phyloP scores from a whole-genome alignment of 2,113 vertebrate genomes.

The Oncorhynchus tshawytscha region DNA sequence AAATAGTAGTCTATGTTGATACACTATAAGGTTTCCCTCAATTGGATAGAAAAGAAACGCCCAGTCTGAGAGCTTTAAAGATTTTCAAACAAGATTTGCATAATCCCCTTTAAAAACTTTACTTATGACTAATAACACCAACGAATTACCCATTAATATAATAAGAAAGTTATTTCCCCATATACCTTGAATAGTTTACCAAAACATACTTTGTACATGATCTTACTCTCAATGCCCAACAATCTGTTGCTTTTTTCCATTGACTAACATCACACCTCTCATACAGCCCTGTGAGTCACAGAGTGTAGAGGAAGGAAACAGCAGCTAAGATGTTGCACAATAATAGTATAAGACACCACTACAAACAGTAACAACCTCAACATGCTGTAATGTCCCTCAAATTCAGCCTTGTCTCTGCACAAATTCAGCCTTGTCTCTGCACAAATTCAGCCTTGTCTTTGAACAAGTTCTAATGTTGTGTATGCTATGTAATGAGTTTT shows the following conservation, averaged over 20 bases:
- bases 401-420: neutral
- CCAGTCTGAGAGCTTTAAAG: too few species aligned
- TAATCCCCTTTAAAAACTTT: too few species aligned
- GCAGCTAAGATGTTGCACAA: conserved; percentile 37
- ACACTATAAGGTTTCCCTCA: neutral
- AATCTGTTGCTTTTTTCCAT: neutral
- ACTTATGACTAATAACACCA: too few species aligned
- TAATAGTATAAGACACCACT: conserved; percentile 24
- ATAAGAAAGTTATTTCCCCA: too few species aligned
- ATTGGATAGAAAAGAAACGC: too few species aligned
- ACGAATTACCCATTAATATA: too few species aligned
- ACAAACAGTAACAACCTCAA: conserved; percentile 22
- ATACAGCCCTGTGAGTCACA: neutral
- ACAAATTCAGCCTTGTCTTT: neutral
- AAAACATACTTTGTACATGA: too few species aligned
- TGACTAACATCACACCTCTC: neutral
- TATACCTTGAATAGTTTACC: too few species aligned
- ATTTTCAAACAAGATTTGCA: too few species aligned
- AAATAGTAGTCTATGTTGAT: neutral
- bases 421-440: too few species aligned
- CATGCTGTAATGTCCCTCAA: neutral
- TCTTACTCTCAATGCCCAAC: too few species aligned
- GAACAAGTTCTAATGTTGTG: neutral
- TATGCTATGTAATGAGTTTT: neutral
- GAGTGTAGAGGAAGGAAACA: neutral